phyloP scores from a whole-genome alignment of 1,140 invertebrate genomes.

The Phthorimaea operculella region DNA sequence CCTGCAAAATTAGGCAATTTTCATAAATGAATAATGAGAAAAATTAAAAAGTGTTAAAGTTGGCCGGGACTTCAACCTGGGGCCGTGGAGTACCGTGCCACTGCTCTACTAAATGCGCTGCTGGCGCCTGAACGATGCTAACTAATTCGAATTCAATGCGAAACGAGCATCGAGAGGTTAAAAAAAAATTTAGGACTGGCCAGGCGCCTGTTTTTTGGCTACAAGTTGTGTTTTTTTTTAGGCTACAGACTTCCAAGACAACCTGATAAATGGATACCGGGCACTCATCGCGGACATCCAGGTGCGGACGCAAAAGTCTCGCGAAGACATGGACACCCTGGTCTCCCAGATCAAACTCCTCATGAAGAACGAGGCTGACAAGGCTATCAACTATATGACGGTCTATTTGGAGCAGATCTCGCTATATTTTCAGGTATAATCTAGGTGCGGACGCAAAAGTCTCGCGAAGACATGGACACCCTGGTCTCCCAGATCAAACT shows the following conservation, averaged over 20 bases:
- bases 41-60: no score
- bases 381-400: constrained; percentile 62
- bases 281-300: constrained; percentile 58
- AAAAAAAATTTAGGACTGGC: no score
- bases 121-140: no score
- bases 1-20: no score
- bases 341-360: constrained; percentile 62
- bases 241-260: constrained; percentile 60
- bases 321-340: constrained; percentile 61
- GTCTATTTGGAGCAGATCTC: constrained; percentile 62
- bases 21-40: no score
- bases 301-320: constrained; percentile 52
- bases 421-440: constrained; percentile 60
- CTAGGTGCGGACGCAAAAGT: constrained; percentile 55
- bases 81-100: no score
- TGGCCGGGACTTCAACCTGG: no score
- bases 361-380: constrained; percentile 64
- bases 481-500: constrained; percentile 62
- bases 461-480: constrained; percentile 60
- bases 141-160: no score
- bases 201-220: no score
- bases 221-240: constrained; percentile 57
- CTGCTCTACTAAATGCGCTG: no score
- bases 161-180: no score
- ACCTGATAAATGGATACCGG: constrained; percentile 59